A percentile compares a stretch with the other conserved stretches of the same genome.
These are phyloP conservation scores for Nemotelus pantherinus DNA, from an alignment of 2,888 invertebrate species.

Conservation along the genomic window DNA sequence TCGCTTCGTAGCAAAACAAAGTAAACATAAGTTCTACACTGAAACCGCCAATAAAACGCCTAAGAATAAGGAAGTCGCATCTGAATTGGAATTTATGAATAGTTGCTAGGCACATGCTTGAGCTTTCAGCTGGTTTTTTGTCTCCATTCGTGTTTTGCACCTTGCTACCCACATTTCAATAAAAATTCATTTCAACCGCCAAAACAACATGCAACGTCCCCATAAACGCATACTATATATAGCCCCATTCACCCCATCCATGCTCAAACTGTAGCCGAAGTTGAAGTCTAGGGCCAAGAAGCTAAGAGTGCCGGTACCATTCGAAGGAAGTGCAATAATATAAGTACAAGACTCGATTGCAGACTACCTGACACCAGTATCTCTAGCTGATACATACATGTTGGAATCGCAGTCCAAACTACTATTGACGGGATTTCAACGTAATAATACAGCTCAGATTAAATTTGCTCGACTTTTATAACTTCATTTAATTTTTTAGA, in stretches of 20 bases:
- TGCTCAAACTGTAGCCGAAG: background rate
- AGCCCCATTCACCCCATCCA: constrained; percentile 1
- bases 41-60: constrained; percentile 29
- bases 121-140: constrained; percentile 36
- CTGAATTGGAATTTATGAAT: constrained; percentile 32
- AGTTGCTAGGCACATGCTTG: constrained; percentile 30
- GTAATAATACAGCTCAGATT: too few relatives aligned
- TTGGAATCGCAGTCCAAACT: background rate
- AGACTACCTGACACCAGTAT: constrained; percentile 13
- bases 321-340: constrained; percentile 10
- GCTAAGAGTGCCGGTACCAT: constrained; percentile 3
- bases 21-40: background rate
- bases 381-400: constrained; percentile 9
- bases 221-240: constrained; percentile 2
- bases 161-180: constrained; percentile 49
- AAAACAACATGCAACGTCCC: constrained; percentile 31
- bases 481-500: too few relatives aligned
- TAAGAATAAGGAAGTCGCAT: constrained; percentile 36
- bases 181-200: constrained; percentile 47
- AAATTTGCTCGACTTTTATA: too few relatives aligned
- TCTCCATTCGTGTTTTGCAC: constrained; percentile 41
- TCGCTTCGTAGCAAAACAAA: background rate
- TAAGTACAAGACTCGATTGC: constrained; percentile 6
- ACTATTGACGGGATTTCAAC: too few relatives aligned
- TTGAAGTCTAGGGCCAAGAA: background rate